Conservation (phyloP, 2,113 vertebrate genomes). For the Pyrgilauda ruficollis region DNA sequence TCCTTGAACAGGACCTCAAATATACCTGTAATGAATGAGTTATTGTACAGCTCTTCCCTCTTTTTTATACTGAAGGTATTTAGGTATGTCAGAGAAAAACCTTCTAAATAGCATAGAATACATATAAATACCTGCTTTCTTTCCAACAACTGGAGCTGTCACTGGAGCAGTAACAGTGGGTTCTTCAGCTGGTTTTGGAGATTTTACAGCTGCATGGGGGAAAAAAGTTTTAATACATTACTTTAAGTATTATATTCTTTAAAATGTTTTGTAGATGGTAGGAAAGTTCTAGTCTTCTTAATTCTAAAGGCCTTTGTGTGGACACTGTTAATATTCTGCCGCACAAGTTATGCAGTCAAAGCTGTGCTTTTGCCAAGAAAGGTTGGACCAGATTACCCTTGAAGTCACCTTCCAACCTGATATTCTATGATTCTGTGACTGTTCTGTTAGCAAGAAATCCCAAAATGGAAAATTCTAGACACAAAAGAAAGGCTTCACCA, state of each 20-base stretch:
- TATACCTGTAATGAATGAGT: neutral
- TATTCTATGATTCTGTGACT: neutral
- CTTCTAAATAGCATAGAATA: neutral
- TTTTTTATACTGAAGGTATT: neutral
- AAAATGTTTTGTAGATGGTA: neutral
- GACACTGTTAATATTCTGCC: neutral
- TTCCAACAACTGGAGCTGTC: slow-evolving; percentile 84
- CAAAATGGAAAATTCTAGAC: neutral
- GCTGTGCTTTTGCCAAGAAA: neutral
- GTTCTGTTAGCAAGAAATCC: neutral
- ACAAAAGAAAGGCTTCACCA: neutral
- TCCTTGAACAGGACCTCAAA: neutral
- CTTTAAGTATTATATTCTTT: neutral
- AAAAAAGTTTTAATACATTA: neutral
- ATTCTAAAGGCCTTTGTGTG: neutral
- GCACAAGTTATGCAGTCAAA: neutral
- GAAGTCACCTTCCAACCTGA: neutral
- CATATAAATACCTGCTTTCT: slow-evolving; percentile 86
- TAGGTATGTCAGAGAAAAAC: neutral
- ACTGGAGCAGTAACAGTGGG: slow-evolving; percentile 76
- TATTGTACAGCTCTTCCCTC: neutral
- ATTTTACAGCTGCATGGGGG: slow-evolving; percentile 67
- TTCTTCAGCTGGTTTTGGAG: slow-evolving; percentile 67
- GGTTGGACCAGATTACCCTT: neutral
- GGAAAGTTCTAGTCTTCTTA: neutral